Conservation (phyloP, 2,113 vertebrate species). For the Micromys minutus region DNA sequence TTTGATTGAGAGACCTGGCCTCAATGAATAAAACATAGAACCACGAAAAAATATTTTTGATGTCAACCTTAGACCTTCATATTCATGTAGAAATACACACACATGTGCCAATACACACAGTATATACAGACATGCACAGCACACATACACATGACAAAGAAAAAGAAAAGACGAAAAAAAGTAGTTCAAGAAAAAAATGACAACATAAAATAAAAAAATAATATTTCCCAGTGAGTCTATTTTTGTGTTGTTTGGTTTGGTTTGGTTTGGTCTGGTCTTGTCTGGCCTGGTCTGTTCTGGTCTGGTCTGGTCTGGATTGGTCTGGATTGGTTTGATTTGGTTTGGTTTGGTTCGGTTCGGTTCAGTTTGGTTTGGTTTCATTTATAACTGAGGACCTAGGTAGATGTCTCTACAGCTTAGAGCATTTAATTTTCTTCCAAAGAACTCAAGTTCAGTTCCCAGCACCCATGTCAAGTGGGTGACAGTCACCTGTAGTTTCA, state of each 20-base stretch:
- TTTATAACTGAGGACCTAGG: background rate
- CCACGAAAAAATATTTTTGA: background rate
- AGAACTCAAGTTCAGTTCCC: background rate
- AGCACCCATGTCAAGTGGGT: background rate
- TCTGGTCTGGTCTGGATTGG: no score
- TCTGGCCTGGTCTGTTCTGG: no score
- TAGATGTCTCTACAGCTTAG: background rate
- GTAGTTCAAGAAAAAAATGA: background rate
- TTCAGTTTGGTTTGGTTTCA: background rate
- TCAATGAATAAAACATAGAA: background rate
- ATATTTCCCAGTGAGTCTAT: background rate
- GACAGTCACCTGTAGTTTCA: background rate
- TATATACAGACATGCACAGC: background rate
- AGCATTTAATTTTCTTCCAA: no score
- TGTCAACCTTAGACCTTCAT: background rate
- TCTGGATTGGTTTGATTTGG: no score
- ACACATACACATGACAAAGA: background rate
- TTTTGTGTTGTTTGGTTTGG: background rate
- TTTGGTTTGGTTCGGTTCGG: background rate
- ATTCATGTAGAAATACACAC: background rate
- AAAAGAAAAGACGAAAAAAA: background rate
- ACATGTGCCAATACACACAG: background rate
- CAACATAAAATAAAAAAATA: background rate
- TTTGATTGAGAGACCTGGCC: background rate
- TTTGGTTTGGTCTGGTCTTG: no score